phyloP scores from a whole-genome alignment of 2,888 invertebrate species.

The Drosophila conformis region DNA sequence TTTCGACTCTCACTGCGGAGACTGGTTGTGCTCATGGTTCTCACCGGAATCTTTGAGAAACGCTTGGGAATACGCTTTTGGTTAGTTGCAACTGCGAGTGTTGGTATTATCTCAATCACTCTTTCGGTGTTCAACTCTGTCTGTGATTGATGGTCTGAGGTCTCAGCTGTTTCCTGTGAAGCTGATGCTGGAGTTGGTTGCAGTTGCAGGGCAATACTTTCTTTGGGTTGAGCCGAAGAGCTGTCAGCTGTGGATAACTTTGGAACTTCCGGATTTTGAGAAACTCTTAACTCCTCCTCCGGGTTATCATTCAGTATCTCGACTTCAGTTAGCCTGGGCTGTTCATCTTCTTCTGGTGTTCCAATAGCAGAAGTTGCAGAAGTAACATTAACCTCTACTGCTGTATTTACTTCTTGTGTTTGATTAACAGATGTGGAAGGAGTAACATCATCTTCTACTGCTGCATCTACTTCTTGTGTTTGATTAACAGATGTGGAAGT shows the following conservation, averaged over 20 bases:
- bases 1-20: slow-evolving; percentile 60
- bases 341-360: background rate
- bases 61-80: slow-evolving; percentile 53
- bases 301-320: background rate
- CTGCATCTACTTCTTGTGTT: background rate
- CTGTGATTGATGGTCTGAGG: background rate
- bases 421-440: background rate
- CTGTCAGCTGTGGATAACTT: background rate
- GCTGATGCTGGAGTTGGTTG: background rate
- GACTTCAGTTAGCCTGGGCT: background rate
- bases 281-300: background rate
- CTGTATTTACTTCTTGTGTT: background rate
- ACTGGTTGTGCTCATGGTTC: slow-evolving; percentile 65
- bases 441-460: too few species aligned
- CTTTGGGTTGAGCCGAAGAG: background rate
- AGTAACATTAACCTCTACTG: background rate
- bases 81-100: background rate
- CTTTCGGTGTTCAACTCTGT: slow-evolving; percentile 1
- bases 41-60: slow-evolving; percentile 80
- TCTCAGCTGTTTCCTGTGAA: background rate
- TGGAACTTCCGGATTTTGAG: background rate
- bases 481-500: background rate
- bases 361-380: background rate
- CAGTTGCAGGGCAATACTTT: background rate
- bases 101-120: slow-evolving; percentile 3